phyloP scores from a whole-genome alignment of 1,140 invertebrate species.

The Planococcus citri region DNA sequence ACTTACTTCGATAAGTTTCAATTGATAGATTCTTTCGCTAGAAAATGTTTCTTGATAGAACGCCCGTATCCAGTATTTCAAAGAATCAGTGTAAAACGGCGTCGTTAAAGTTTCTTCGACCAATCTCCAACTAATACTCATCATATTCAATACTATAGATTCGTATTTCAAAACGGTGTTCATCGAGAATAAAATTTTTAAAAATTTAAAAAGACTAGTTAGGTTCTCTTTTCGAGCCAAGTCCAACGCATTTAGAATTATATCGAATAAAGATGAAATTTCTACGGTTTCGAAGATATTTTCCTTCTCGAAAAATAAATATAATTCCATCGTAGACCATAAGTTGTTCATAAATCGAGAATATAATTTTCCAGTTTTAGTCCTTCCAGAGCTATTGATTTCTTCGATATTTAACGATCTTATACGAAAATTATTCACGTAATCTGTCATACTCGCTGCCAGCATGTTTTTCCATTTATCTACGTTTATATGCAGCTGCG shows the following conservation, averaged over 20 bases:
- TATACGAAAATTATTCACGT: background rate
- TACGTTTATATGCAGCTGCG: background rate
- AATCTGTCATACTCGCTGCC: background rate
- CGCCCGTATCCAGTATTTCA: background rate
- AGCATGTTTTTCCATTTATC: background rate
- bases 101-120: background rate
- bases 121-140: background rate
- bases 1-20: background rate
- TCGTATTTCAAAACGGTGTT: background rate
- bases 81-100: background rate
- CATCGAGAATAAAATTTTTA: slow-evolving; percentile 21
- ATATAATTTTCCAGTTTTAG: background rate
- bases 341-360: background rate
- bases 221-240: slow-evolving; percentile 26
- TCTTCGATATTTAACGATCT: background rate
- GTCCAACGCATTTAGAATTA: slow-evolving; percentile 26
- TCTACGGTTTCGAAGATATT: slow-evolving; percentile 1
- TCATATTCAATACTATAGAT: background rate
- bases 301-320: background rate
- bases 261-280: slow-evolving; percentile 21
- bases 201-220: slow-evolving; percentile 24
- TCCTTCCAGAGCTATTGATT: background rate
- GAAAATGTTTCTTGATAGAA: background rate
- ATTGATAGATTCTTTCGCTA: background rate
- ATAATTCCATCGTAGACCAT: background rate